Evolutionary conservation across 2,888 invertebrate genomes (phyloP).

Genomic region (Stramonita haemastoma): DNA sequence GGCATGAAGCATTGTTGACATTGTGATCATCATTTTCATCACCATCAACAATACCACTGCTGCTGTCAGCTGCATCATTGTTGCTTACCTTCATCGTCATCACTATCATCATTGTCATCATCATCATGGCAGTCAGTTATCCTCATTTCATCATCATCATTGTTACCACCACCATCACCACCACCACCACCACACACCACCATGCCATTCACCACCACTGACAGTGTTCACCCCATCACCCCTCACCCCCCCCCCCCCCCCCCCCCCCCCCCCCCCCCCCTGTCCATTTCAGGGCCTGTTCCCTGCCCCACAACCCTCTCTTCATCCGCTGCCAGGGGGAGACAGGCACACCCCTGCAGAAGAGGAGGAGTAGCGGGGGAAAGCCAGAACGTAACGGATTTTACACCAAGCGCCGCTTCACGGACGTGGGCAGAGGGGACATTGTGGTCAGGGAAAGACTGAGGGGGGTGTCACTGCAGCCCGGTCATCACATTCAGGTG

Average conservation of each 20-base stretch:
- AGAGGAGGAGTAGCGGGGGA: not conserved
- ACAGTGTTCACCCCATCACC: too few relatives aligned
- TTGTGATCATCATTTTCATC: not conserved
- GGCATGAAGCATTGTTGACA: not conserved
- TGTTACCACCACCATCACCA: not conserved
- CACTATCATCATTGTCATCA: not conserved
- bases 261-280: too few relatives aligned
- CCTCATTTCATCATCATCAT: not conserved
- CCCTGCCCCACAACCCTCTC: constrained; percentile 68
- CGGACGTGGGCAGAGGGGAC: constrained; percentile 53
- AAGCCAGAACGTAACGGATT: constrained; percentile 38
- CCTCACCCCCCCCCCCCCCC: too few relatives aligned
- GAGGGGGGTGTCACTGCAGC: constrained; percentile 60
- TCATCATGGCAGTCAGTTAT: not conserved
- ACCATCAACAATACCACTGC: not conserved
- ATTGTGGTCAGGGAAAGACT: constrained; percentile 54
- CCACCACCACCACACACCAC: not conserved
- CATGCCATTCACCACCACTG: not conserved
- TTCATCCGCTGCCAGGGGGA: constrained; percentile 64
- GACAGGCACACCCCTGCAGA: constrained; percentile 42
- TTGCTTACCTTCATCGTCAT: not conserved
- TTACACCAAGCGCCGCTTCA: constrained; percentile 35
- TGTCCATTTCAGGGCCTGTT: constrained; percentile 63
- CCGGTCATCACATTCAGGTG: constrained; percentile 52
- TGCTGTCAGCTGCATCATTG: not conserved